Conservation (phyloP, 1,140 invertebrate genomes). For the Scylla paramamosain region DNA sequence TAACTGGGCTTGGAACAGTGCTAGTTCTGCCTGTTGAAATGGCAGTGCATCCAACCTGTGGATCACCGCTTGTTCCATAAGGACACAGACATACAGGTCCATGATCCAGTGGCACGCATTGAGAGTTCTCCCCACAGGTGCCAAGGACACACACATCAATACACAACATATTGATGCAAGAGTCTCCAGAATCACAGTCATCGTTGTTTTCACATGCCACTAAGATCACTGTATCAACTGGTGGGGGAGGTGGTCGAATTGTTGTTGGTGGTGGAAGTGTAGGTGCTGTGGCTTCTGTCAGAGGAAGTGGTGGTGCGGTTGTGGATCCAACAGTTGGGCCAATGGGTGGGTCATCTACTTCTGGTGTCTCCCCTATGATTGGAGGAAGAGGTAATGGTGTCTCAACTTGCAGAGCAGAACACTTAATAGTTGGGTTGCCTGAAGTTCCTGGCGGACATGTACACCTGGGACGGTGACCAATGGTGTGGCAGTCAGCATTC, state of each 20-base stretch:
- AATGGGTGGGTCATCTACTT: background rate
- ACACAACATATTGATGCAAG: slow-evolving; percentile 78
- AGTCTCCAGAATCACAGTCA: slow-evolving; percentile 78
- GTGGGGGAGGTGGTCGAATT: slow-evolving; percentile 45
- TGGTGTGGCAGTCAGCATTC: slow-evolving; percentile 72
- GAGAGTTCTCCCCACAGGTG: slow-evolving; percentile 79
- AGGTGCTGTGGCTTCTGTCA: slow-evolving; percentile 46
- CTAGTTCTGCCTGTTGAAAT: slow-evolving; percentile 18
- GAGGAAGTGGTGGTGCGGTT: slow-evolving; percentile 47
- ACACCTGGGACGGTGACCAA: slow-evolving; percentile 84
- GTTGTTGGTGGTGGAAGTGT: slow-evolving; percentile 39
- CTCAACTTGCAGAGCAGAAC: slow-evolving; percentile 84
- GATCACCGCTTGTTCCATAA: slow-evolving; percentile 82
- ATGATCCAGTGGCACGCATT: slow-evolving; percentile 79
- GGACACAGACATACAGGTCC: slow-evolving; percentile 87
- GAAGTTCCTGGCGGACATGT: slow-evolving; percentile 89
- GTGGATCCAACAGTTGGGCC: slow-evolving; percentile 27
- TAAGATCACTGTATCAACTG: slow-evolving; percentile 14
- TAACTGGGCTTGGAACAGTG: slow-evolving; percentile 40
- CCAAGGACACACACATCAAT: slow-evolving; percentile 74
- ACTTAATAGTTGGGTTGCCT: slow-evolving; percentile 89
- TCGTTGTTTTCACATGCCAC: slow-evolving; percentile 74
- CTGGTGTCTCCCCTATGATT: slow-evolving; percentile 27
- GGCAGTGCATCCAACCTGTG: slow-evolving; percentile 85
- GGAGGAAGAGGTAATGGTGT: slow-evolving; percentile 50